Percentiles rank a stretch among this genome's conserved stretches.
Conservation (phyloP, 2,888 invertebrate species). For the Drosophila kambysellisi region DNA sequence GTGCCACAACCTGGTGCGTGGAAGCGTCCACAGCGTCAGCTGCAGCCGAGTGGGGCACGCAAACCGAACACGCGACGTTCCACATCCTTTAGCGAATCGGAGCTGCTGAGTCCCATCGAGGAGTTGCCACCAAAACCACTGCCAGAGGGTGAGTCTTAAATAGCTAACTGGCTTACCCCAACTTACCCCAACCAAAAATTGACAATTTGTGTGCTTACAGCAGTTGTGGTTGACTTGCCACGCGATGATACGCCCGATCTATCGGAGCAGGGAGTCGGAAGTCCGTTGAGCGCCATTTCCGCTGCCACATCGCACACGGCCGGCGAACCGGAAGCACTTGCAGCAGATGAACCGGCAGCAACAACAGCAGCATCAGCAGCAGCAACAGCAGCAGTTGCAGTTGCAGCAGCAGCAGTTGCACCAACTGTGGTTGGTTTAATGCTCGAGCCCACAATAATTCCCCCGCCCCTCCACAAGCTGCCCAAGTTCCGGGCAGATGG, state of each 20-base stretch:
- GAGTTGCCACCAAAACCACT: constrained; percentile 70
- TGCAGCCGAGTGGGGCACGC: constrained; percentile 83
- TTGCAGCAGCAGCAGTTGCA: neutral
- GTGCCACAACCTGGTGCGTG: constrained; percentile 95
- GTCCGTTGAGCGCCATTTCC: constrained; percentile 78
- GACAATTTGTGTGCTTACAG: neutral
- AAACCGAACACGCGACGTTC: constrained; percentile 83
- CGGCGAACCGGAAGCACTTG: constrained; percentile 72
- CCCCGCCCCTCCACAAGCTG: constrained; percentile 54
- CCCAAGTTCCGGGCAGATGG: constrained; percentile 90
- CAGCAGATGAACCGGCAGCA: constrained; percentile 35
- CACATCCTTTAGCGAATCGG: constrained; percentile 86
- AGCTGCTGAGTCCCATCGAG: constrained; percentile 85
- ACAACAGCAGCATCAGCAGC: constrained; percentile 6
- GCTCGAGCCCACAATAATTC: constrained; percentile 67
- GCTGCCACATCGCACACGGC: constrained; percentile 69
- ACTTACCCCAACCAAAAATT: neutral
- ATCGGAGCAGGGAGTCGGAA: constrained; percentile 68
- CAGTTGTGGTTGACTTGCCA: constrained; percentile 60
- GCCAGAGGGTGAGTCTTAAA: constrained; percentile 69
- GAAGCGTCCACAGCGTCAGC: constrained; percentile 87
- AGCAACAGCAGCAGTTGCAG: neutral
- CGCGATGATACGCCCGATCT: constrained; percentile 82
- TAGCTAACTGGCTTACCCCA: neutral
- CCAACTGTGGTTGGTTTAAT: constrained; percentile 23